These are phyloP conservation scores for Eonycteris spelaea DNA, from an alignment of 2,113 vertebrate genomes.

Conservation along the genomic window DNA sequence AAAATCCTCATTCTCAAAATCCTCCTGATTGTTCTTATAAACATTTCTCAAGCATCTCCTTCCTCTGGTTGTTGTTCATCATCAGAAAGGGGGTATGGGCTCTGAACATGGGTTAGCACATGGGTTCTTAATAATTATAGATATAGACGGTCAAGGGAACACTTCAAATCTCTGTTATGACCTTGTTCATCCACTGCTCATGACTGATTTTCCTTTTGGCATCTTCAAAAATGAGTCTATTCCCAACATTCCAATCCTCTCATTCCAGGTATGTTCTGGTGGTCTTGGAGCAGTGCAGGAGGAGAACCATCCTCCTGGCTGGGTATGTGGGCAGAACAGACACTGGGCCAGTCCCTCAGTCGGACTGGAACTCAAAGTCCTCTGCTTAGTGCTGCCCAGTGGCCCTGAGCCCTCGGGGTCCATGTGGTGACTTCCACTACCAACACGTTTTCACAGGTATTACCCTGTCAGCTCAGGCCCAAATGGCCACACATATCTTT, in stretches of 20 bases:
- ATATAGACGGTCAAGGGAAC: conserved; percentile 86
- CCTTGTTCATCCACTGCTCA: conserved; percentile 87
- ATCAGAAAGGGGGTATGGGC: conserved; percentile 86
- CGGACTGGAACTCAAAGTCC: rapidly evolving
- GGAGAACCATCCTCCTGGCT: conserved; percentile 87
- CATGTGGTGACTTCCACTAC: rapidly evolving
- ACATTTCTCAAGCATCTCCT: conserved; percentile 84
- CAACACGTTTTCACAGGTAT: neutral
- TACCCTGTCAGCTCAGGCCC: conserved; percentile 36
- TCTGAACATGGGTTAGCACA: conserved; percentile 86
- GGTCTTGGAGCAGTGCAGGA: conserved; percentile 83
- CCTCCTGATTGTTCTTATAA: conserved; percentile 79
- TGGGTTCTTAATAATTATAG: conserved; percentile 84
- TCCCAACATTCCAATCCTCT: conserved; percentile 85
- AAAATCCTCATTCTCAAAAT: conserved; percentile 84
- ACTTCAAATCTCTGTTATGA: conserved; percentile 84
- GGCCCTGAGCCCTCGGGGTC: neutral
- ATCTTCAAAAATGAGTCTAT: conserved; percentile 87
- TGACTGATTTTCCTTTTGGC: conserved; percentile 86
- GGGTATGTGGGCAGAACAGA: neutral
- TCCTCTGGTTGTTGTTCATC: conserved; percentile 83
- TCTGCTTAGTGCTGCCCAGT: rapidly evolving
- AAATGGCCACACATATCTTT: neutral
- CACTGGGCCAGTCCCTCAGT: neutral
- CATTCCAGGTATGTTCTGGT: conserved; percentile 79